Conservation (phyloP, 2,888 invertebrate species). For the Pseudococcus viburni region DNA sequence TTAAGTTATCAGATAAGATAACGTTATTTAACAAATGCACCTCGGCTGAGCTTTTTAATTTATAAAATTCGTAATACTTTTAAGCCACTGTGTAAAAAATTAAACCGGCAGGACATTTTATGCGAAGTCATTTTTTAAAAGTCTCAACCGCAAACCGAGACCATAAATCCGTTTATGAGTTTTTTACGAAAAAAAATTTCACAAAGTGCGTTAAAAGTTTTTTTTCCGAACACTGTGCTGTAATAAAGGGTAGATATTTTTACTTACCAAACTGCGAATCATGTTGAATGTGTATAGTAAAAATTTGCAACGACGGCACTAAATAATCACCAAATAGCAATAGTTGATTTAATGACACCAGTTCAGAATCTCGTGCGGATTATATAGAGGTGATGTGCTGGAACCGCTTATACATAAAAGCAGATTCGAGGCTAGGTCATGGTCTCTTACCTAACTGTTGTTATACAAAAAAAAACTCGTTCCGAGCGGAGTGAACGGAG, state of each 20-base stretch:
- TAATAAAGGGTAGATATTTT: not conserved
- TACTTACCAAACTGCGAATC: constrained; percentile 62
- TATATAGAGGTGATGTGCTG: constrained; percentile 62
- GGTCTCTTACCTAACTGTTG: constrained; percentile 64
- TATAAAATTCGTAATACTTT: constrained; percentile 21
- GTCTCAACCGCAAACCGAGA: not conserved
- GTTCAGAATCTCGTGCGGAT: constrained; percentile 42
- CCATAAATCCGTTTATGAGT: not conserved
- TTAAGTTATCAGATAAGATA: constrained; percentile 21
- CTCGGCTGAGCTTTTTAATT: not conserved
- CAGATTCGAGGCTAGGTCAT: constrained; percentile 65
- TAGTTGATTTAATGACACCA: constrained; percentile 62
- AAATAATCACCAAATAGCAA: constrained; percentile 62
- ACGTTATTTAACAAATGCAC: not conserved
- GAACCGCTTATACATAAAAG: constrained; percentile 59
- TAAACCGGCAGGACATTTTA: constrained; percentile 44
- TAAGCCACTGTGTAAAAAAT: constrained; percentile 9
- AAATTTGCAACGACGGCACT: constrained; percentile 48
- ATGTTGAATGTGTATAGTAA: constrained; percentile 59
- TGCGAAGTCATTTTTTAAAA: constrained; percentile 34
- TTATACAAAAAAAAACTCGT: constrained; percentile 56
- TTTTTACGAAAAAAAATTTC: constrained; percentile 17
- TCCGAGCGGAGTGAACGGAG: constrained; percentile 22
- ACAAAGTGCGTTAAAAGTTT: constrained; percentile 30
- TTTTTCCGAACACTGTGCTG: constrained; percentile 15